phyloP scores from a whole-genome alignment of 2,888 invertebrate genomes.

The Cephus spinipes region DNA sequence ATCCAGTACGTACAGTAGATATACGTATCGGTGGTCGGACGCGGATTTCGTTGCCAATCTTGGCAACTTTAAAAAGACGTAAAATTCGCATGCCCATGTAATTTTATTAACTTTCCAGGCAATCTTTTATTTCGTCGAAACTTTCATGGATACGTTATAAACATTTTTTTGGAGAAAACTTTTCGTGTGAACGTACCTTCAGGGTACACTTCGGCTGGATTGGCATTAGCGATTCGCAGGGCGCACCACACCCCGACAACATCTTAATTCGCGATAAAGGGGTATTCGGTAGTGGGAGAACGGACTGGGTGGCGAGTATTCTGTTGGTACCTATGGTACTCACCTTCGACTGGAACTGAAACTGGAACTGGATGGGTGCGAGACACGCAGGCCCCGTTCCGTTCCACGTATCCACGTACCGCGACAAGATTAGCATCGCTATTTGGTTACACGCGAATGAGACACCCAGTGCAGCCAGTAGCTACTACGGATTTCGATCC shows the following conservation, averaged over 20 bases:
- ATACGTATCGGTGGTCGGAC: not conserved
- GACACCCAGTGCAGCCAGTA: conserved; percentile 38
- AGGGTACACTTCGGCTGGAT: conserved; percentile 2
- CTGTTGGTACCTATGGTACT: not conserved
- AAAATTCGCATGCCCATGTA: not conserved
- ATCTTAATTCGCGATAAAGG: conserved; percentile 55
- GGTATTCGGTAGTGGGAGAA: conserved; percentile 45
- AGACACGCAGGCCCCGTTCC: conserved; percentile 42
- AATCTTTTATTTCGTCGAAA: not conserved
- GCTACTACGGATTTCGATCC: conserved; percentile 41
- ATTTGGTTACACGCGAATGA: conserved; percentile 57
- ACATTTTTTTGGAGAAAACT: conserved; percentile 19
- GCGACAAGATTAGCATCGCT: conserved; percentile 59
- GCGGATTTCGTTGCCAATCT: not conserved
- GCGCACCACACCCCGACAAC: conserved; percentile 40
- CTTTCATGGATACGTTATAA: not conserved
- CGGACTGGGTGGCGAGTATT: conserved; percentile 21
- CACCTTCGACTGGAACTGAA: not conserved
- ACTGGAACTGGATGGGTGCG: conserved; percentile 34
- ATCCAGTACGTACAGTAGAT: not conserved
- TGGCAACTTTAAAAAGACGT: not conserved
- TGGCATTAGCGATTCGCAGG: conserved; percentile 2
- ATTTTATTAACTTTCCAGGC: not conserved
- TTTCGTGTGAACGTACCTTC: conserved; percentile 18
- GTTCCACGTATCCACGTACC: conserved; percentile 53